phyloP scores from a whole-genome alignment of 2,113 vertebrate species.

The Dascyllus trimaculatus region DNA sequence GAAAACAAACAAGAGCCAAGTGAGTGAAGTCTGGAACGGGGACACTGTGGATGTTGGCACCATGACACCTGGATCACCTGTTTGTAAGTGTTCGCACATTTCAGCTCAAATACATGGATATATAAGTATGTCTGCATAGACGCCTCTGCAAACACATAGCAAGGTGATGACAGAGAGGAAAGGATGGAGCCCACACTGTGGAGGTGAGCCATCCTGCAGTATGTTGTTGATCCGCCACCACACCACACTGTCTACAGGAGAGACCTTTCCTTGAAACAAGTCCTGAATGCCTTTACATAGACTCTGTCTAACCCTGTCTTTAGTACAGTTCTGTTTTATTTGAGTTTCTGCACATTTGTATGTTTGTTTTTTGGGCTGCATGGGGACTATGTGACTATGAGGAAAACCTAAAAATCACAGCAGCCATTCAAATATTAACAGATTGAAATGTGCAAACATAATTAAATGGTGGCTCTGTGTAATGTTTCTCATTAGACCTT shows the following conservation, averaged over 20 bases:
- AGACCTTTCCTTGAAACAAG: constrained; percentile 5
- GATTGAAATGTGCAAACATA: too few species aligned
- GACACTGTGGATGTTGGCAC: constrained; percentile 44
- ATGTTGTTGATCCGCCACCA: constrained; percentile 36
- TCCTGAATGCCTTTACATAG: neutral
- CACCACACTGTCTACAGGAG: neutral
- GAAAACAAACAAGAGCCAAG: constrained; percentile 52
- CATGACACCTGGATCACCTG: neutral
- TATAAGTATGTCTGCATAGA: neutral
- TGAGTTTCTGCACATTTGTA: constrained; percentile 2
- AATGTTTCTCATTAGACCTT: too few species aligned
- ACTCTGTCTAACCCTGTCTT: too few species aligned
- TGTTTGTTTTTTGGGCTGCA: neutral
- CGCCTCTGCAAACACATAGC: neutral
- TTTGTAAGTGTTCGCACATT: constrained; percentile 1
- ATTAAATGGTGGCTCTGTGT: too few species aligned
- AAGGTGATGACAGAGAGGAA: constrained; percentile 3
- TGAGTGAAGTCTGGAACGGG: constrained; percentile 40
- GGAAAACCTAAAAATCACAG: too few species aligned
- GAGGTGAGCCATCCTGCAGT: neutral
- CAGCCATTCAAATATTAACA: too few species aligned
- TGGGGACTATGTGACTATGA: too few species aligned
- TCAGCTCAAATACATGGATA: neutral
- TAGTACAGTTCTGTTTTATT: neutral
- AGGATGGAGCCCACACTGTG: neutral